Base-by-base conservation (phyloP, 2,113 vertebrate genomes). In the Mobula hypostoma region DNA sequence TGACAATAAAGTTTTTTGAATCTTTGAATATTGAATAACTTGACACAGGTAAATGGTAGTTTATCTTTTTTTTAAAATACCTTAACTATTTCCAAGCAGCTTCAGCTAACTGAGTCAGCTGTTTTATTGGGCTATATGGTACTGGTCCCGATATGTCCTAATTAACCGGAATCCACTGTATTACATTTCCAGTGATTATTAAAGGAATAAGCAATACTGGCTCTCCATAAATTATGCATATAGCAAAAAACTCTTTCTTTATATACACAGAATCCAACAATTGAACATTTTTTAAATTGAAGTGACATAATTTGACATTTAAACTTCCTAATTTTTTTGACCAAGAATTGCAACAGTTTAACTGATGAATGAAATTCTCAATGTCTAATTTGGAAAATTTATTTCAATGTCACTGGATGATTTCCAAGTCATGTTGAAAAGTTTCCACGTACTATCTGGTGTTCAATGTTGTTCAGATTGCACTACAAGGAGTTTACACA, bases 261-360 rank as follows among this genome's bases (percentile, higher is more conserved):
- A 14, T n/a, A 29, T 88, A 61, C 58, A 88, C 29, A n/a, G 24
- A 63, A 87, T 88, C 63, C 85, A 66, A 61, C 58, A 66, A n/a
- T 90, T 66, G 29, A 66, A 90, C n/a, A 32, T 32, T 66, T 68
- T 90, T 79, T 63, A 32, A 48, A 66, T 19, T 21, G 21, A 90
- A 32, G 21, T 90, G 61, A 90, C 61, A 90, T 90, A 66, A 66
- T 32, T 90, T 90, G 61, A 90, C 85, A 90, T 90, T 90, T 90
- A 68, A 90, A 90, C 85, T 90, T 90, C 85, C 61, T 2, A 2
- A 2, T 48, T 85, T 87, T 88, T 88, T 90, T 66, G 19, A 68
- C 58, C n/a, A 63, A 66, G 29, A 90, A 66, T 68, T 90, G 85
- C 85, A 90, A 90, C 58, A 88, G 27, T 32, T 17, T 66, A 32